These are phyloP conservation scores for Agonopterix heracliana DNA, from an alignment of 2,888 invertebrate species.

Conservation along the genomic window DNA sequence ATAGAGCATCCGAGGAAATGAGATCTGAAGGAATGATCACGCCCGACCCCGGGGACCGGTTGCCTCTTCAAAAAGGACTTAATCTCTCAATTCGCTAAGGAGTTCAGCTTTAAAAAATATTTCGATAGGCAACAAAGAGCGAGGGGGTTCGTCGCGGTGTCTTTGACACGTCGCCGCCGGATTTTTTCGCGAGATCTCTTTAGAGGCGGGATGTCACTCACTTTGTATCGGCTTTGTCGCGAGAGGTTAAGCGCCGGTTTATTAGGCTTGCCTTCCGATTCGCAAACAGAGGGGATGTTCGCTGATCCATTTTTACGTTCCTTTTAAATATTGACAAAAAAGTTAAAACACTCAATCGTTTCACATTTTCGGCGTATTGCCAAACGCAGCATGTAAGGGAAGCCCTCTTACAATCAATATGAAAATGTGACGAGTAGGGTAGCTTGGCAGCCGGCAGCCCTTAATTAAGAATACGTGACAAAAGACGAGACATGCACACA, in stretches of 20 bases:
- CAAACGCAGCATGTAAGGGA: constrained; percentile 32
- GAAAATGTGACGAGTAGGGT: constrained; percentile 67
- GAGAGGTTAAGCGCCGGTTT: constrained; percentile 73
- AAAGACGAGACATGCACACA: constrained; percentile 74
- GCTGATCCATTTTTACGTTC: constrained; percentile 50
- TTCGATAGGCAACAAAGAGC: constrained; percentile 70
- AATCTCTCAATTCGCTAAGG: constrained; percentile 77
- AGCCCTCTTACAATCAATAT: constrained; percentile 62
- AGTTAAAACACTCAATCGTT: constrained; percentile 27
- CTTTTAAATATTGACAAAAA: constrained; percentile 33
- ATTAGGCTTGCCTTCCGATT: constrained; percentile 70
- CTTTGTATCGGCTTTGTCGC: constrained; percentile 74
- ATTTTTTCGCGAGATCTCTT: constrained; percentile 71
- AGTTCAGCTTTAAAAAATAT: constrained; percentile 77
- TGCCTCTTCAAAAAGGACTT: constrained; percentile 79
- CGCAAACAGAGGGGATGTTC: constrained; percentile 61
- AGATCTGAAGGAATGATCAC: constrained; percentile 74
- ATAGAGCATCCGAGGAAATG: constrained; percentile 73
- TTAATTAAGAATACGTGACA: constrained; percentile 78
- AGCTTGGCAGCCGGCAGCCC: constrained; percentile 55
- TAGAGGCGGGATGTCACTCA: constrained; percentile 71
- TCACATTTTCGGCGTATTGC: constrained; percentile 43
- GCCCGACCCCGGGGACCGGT: constrained; percentile 75
- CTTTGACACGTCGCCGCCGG: constrained; percentile 73
- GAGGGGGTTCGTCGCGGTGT: constrained; percentile 67